Base-by-base conservation (phyloP, 1,140 invertebrate genomes). In the Leguminivora glycinivorella region DNA sequence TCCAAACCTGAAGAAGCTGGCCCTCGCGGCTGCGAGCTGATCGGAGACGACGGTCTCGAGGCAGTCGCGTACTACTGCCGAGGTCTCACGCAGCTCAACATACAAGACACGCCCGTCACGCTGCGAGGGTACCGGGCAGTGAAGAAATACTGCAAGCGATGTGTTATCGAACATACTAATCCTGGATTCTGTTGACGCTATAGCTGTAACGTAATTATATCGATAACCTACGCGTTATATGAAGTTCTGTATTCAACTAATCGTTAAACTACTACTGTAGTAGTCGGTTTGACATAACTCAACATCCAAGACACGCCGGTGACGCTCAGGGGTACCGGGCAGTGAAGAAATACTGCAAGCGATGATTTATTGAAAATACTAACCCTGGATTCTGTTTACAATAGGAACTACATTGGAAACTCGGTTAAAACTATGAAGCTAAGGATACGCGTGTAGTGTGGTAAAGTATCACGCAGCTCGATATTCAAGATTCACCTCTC, bases 111-210 rank as follows among this genome's bases (percentile, higher is more conserved):
- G 76, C 95, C 95, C 75, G 95, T 98, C 67, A 96, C 97, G 0
- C 90, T 96, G 26, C 94, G 98, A 79, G 97, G 97, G 0, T 98
- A 98, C 85, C 92, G 96, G 77, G 96, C 96, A 1, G 96, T 98
- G 17, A 98, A 98, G 84, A 96, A 96, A 81, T 97, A 96, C 83
- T 98, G 97, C 85, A 96, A 97, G 79, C 91, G 96, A 75, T 98
- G 97, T 88, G 95, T 98, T 68, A 98, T 98, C 75, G 97, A 98
- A 87, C 97, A 98, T 81, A 98, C 97, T 0, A 98, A 98, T 92
- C 97, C 97, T 56, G 97, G 96, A 25, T 98, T 98, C 88, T 98
- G 95, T 90, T 97, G 82, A 91, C 22, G 10, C 4, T 52, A 31
- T 3, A 52, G 22, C 7, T 4, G n/a, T n/a, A n/a, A n/a, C n/a